These are phyloP conservation scores for Erythrolamprus reginae DNA, from an alignment of 2,113 vertebrate genomes.

Conservation along the genomic window DNA sequence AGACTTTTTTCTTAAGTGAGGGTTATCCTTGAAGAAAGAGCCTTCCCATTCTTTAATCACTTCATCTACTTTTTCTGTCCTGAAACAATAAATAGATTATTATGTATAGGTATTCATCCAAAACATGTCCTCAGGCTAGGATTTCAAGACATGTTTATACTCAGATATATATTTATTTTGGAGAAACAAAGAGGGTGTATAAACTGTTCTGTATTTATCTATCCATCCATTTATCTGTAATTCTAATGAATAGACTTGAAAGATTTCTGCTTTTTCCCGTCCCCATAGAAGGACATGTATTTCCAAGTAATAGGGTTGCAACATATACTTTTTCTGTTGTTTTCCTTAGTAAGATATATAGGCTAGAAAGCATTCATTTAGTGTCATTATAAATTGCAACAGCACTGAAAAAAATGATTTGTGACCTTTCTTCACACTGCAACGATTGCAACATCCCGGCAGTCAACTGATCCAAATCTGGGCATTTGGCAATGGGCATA, in stretches of 20 bases:
- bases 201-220: background rate
- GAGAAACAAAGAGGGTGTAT: background rate
- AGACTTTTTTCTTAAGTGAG: slow-evolving; percentile 91
- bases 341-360: background rate
- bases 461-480: too few species aligned
- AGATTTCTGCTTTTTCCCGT: background rate
- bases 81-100: slow-evolving; percentile 66
- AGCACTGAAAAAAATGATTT: background rate
- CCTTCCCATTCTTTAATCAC: slow-evolving; percentile 97
- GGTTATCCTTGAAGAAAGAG: slow-evolving; percentile 97
- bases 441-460: background rate
- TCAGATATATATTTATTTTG: background rate
- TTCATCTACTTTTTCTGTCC: slow-evolving; percentile 93
- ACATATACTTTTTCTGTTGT: background rate
- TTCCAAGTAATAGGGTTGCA: background rate
- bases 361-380: background rate
- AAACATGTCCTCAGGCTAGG: background rate
- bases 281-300: background rate
- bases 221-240: background rate
- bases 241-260: background rate
- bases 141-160: slow-evolving; percentile 1
- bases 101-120: background rate
- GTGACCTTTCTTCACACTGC: background rate
- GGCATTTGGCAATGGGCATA: too few species aligned
- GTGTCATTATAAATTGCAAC: background rate